Evolutionary conservation across 2,797 vertebrate species (phyloP), one percentile per base, ranked within the genome.

Genomic region (Miichthys miiuy): DNA sequence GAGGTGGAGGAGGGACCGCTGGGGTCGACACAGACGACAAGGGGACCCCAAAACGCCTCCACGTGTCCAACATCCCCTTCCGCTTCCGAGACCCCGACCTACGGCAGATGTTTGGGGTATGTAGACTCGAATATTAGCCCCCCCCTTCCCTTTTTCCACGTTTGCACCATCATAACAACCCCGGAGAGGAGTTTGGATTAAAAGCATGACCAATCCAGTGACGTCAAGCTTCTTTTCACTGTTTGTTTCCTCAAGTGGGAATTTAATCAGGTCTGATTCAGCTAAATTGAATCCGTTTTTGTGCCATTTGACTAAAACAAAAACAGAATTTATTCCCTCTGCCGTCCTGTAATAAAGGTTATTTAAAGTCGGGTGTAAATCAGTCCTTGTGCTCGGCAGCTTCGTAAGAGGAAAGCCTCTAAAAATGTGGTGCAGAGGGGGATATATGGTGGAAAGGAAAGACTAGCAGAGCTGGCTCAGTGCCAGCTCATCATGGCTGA

Each of bases 61-160:
- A 99, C 14, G 98, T 99, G 74, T 99, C 98, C 79, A 99, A 99
- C 94, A 99, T 99, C 93, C 98, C 98, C 80, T 99, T 99, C 94
- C 98, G 98, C 79, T 99, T 99, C 94, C 94, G 98, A 92, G 98
- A 99, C 93, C 98, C 98, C 2, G 98, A 99, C 92, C 96, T 99
- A 70, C 96, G 98, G 71, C 98, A 99, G 93, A 99, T 99, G 97
- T 99, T 99, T 94, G 98, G 98, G 96, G 98, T 99, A 95, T 91
- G 96, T 71, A 21, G 21, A 69, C 54, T 0, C 3, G 42, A 66
- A 47, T 27, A 42, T 57, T 38, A 2, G 2, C 34, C 34, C 34
- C 34, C 4, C 6, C 8, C 34, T 6, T 34, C 23, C 23, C 6
- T 4, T 5, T 60, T 62, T 54, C 47, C 23, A 38, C 7, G 2